These are phyloP conservation scores for Diphyllodes magnificus DNA, from an alignment of 2,113 vertebrate genomes.

Conservation along the genomic window DNA sequence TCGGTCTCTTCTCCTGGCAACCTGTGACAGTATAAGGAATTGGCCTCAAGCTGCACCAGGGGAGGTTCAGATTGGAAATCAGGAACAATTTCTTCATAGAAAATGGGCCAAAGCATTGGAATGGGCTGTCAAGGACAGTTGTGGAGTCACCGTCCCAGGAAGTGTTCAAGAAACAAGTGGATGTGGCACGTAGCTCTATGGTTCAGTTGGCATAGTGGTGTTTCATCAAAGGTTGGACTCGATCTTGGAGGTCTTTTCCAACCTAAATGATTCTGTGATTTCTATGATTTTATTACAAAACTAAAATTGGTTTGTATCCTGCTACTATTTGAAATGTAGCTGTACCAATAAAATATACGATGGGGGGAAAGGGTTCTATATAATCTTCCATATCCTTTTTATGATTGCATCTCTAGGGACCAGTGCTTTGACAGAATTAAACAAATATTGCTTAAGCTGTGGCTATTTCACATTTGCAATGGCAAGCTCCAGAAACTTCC, in stretches of 20 bases:
- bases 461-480: neutral
- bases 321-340: neutral
- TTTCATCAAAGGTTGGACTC: accelerated
- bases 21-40: neutral
- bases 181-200: neutral
- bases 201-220: neutral
- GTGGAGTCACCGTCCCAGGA: neutral
- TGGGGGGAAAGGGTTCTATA: neutral
- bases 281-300: neutral
- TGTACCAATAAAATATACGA: neutral
- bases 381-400: neutral
- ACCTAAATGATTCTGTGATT: neutral
- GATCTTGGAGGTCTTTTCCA: neutral
- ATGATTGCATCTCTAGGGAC: neutral
- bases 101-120: neutral
- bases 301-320: neutral
- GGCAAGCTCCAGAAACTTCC: neutral
- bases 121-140: neutral
- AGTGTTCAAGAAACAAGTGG: neutral
- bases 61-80: neutral
- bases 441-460: neutral
- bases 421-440: neutral
- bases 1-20: neutral
- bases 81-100: neutral
- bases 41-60: neutral